These are phyloP conservation scores for Dromius quadrimaculatus DNA, from an alignment of 2,888 invertebrate species.

Conservation along the genomic window DNA sequence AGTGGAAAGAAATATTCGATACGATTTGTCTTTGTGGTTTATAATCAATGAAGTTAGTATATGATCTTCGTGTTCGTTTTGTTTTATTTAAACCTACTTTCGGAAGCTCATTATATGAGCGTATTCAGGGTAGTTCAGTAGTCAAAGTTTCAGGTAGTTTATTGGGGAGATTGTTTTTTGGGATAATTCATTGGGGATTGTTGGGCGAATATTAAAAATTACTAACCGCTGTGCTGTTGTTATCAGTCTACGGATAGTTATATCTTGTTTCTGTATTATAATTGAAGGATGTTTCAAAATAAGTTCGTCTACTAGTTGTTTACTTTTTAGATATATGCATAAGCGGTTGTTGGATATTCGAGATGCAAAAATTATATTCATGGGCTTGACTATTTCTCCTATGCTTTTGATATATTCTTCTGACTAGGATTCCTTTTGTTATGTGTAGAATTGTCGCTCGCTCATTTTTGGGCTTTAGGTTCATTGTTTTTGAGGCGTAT, in stretches of 20 bases:
- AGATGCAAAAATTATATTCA: neutral
- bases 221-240: conserved; percentile 1
- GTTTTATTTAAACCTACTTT: neutral
- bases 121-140: neutral
- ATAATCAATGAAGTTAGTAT: conserved; percentile 2
- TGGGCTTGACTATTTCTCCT: neutral
- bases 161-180: neutral
- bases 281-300: neutral
- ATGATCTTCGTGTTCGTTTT: neutral
- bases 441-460: neutral
- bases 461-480: neutral
- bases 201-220: conserved; percentile 3
- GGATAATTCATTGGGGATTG: neutral
- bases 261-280: conserved; percentile 5
- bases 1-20: neutral
- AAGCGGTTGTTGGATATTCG: conserved; percentile 3
- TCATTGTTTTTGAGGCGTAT: no score
- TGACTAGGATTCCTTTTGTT: neutral
- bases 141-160: neutral
- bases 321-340: neutral
- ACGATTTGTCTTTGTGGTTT: neutral
- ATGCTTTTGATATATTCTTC: conserved; percentile 2
- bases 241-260: neutral
- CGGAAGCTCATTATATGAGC: conserved; percentile 4
- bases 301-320: neutral